Base-by-base conservation (phyloP, 1,140 invertebrate genomes). In the Drosophila quadrilineata region DNA sequence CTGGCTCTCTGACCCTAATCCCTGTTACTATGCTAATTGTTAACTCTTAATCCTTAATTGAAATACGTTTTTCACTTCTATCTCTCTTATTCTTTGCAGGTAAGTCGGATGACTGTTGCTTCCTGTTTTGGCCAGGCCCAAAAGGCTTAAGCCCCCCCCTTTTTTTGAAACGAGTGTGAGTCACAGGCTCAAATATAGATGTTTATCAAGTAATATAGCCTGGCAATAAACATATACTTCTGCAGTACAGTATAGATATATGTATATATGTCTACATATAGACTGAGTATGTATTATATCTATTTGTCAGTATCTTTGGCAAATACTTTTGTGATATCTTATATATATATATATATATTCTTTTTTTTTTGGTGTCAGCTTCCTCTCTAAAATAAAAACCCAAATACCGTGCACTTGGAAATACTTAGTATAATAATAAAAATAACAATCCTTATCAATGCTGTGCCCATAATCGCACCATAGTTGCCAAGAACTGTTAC, bases 51-150 rank as follows among this genome's bases (percentile, higher is more conserved):
- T 35, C 60, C 53, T 28, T n/a, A 50, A 9, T 9, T 19, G 0
- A 19, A 58, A 29, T 41, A 35, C 58, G 58, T 73, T 53, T 70
- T 57, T 73, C 54, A n/a, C 33, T 41, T 26, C 21, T 50, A 22
- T 56, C 40, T 60, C 59, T 80, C 63, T 14, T n/a, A n/a, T n/a
- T n/a, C n/a, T n/a, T n/a, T n/a, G n/a, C 75, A 79, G 75, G 75
- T 79, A 80, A 79, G 75, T 50, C 48, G 59, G 24, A 35, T 5
- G 36, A 49, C 21, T 26, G 33, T 53, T 33, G 29, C 26, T 60
- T 68, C 59, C 54, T 48, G 60, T 36, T 46, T 50, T 26, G 10
- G 12, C 8, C 28, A 33, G 45, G 26, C 22, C 3, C 8, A 5
- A 43, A 45, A 17, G 41, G 12, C 41, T 24, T 14, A 40, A 40